A percentile compares a stretch with the other conserved stretches of the same genome.
phyloP scores from a whole-genome alignment of 2,797 vertebrate genomes.

The Carapus acus region DNA sequence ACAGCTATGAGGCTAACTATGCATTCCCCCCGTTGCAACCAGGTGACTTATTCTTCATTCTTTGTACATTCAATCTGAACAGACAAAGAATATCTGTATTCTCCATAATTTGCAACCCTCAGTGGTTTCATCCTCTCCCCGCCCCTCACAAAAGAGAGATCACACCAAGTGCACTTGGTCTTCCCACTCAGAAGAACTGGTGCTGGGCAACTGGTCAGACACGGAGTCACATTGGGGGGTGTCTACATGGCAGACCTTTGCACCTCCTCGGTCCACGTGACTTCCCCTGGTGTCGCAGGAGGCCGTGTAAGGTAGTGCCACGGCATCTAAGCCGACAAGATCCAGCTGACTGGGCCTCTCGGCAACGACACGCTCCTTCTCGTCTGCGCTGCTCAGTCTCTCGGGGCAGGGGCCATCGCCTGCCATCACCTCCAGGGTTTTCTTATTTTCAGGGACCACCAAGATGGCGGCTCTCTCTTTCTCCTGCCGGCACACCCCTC shows the following conservation, averaged over 20 bases:
- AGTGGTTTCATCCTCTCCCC: constrained; percentile 44
- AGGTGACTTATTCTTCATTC: constrained; percentile 36
- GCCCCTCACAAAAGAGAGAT: constrained; percentile 45
- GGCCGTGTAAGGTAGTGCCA: constrained; percentile 59
- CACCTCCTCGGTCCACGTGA: constrained; percentile 36
- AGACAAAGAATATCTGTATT: constrained; percentile 1
- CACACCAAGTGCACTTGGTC: constrained; percentile 92
- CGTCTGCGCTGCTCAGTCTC: constrained; percentile 60
- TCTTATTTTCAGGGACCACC: constrained; percentile 44
- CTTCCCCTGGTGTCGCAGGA: constrained; percentile 57
- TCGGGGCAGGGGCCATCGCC: constrained; percentile 55
- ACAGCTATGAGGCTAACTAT: constrained; percentile 10
- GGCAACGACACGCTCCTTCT: constrained; percentile 66
- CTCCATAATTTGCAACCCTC: constrained; percentile 24
- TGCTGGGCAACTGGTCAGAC: constrained; percentile 77
- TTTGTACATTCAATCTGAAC: constrained; percentile 37
- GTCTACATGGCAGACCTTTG: constrained; percentile 61
- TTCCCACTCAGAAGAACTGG: constrained; percentile 87
- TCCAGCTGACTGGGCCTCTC: constrained; percentile 79
- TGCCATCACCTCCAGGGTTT: constrained; percentile 68
- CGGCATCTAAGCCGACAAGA: constrained; percentile 65
- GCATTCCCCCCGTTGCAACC: constrained; percentile 8
- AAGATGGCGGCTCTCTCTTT: constrained; percentile 18
- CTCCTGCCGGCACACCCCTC: constrained; percentile 23
- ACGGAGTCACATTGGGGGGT: constrained; percentile 74